Base-by-base conservation (phyloP, 2,797 vertebrate genomes). In the Sciaenops ocellatus region DNA sequence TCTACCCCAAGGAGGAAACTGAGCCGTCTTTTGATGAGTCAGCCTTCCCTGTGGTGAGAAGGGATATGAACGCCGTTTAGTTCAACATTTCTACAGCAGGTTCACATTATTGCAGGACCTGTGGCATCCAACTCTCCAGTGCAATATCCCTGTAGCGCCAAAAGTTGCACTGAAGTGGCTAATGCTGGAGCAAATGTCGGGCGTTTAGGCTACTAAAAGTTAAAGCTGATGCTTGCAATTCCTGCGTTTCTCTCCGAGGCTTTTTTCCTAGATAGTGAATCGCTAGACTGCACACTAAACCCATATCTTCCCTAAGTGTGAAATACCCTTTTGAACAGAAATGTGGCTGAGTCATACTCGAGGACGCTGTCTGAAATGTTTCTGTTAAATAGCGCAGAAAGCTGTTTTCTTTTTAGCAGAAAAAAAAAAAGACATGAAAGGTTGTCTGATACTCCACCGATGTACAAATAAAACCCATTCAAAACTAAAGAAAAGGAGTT, bases 11-110 rank as follows among this genome's bases (percentile, higher is more conserved):
- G 66, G 84, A 85, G 86, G 79, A 83, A 86, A 55, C 61, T 3
- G 59, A 90, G 68, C 50, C 55, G 2, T 63, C 22, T 69, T 86
- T 20, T 69, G 76, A 90, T 85, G 88, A 91, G 60, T 88, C 85
- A 85, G 78, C 71, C 69, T 80, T 74, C 67, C 56, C 70, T 38
- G 66, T 47, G 18, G 57, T 66, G 69, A 82, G 67, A 46, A 42
- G 71, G 74, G 80, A 89, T 69, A 74, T 56, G 26, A 83, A 79
- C 17, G 11, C 51, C 60, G 28, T 81, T 76, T 47, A 57, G 78
- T 76, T 79, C 67, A 68, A 24, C 24, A 59, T 67, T 80, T 80
- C 69, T 73, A 30, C 7, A 24, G 48, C 51, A 50, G 60, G 44
- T 75, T 76, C 64, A 73, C 56, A 78, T 72, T 50, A 42, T 47